Evolutionary conservation across 2,797 vertebrate genomes (phyloP).

Genomic region (Nannoperca australis): DNA sequence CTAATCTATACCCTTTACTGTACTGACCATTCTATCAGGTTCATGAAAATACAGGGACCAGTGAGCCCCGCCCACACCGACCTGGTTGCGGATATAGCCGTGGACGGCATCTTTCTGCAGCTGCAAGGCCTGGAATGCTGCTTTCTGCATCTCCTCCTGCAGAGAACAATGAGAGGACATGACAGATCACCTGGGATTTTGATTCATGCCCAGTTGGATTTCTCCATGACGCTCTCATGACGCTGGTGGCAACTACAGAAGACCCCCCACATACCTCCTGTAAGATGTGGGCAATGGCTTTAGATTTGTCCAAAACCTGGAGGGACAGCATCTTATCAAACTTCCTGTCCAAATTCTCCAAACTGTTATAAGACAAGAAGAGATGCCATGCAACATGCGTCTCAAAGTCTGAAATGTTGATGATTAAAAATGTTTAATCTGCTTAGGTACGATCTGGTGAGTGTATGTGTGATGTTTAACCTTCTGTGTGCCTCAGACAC

Average conservation of each 20-base stretch:
- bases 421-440: neutral
- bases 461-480: conserved; percentile 72
- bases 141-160: conserved; percentile 96
- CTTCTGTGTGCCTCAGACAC: conserved; percentile 91
- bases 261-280: conserved; percentile 89
- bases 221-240: neutral
- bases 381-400: neutral
- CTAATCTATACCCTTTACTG: neutral
- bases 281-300: conserved; percentile 92
- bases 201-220: neutral
- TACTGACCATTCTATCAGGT: neutral
- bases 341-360: conserved; percentile 90
- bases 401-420: neutral
- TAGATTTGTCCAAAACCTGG: conserved; percentile 95
- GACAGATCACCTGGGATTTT: neutral
- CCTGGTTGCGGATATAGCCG: conserved; percentile 93
- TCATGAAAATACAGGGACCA: neutral
- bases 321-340: conserved; percentile 92
- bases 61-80: conserved; percentile 63
- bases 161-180: conserved; percentile 31
- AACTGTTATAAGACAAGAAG: conserved; percentile 77
- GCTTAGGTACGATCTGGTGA: neutral
- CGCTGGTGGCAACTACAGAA: neutral
- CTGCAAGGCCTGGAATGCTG: conserved; percentile 95
- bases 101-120: conserved; percentile 94